Base-by-base conservation (phyloP, 2,113 vertebrate genomes). In the Morone saxatilis region DNA sequence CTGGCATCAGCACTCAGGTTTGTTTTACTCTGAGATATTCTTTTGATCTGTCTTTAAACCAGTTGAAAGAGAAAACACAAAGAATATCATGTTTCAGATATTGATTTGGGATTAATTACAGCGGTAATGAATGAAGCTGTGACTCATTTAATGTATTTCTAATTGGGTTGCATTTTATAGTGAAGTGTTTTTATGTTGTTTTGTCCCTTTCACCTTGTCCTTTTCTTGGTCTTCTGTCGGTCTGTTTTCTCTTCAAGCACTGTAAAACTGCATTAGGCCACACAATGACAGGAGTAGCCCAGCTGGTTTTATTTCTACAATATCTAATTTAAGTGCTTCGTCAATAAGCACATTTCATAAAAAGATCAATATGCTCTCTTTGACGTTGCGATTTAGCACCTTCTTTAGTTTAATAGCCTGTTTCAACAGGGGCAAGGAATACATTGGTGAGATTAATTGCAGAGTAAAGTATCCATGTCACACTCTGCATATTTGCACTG, bases 281-380 rank as follows among this genome's bases (percentile, higher is more conserved):
- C 71, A 43, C 63, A 50, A 4, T 66, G 80, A 74, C 80, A 66
- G 43, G 36, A 79, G 7, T 70, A 71, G 89, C 86, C 84, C 78
- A 83, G 87, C 19, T 80, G 60, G 81, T 90, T 78, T 82, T 74
- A 93, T 85, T 83, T 90, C 91, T 83, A 76, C 92, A 92, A 74
- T 92, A 92, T 90, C 70, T 74, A 84, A 92, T 93, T 89, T 87
- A 93, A 95, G 87, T 87, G 86, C 91, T 91, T 91, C 85, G 92
- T 95, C 96, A 94, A 94, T 96, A 92, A 92, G 71, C 86, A 78
- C 54, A 87, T 95, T 95, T 95, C 92, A 91, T 93, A 54, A 89
- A 83, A 75, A 84, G 70, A 90, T 93, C 90, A 87, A 94, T 95
- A 91, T 81, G 69, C 78, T 88, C 87, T 86, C 82, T 92, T 94